Base-by-base conservation (phyloP, 1,140 invertebrate species). In the Leptopilina clavipes region DNA sequence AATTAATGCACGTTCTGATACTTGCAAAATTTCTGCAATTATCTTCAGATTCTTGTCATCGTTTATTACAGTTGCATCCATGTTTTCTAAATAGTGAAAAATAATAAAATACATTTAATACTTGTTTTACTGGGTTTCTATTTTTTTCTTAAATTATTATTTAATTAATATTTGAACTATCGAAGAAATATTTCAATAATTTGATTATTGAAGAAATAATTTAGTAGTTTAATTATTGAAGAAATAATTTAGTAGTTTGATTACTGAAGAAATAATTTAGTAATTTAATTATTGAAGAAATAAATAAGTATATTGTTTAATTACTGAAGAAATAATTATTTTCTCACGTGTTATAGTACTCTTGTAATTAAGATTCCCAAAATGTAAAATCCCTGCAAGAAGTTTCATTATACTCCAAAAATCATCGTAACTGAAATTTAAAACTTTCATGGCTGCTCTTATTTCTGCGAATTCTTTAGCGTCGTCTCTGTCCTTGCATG, bases 311-410 rank as follows among this genome's bases (percentile, higher is more conserved):
- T n/a, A n/a, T n/a, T n/a, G 25, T 31, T 31, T 31, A 31, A 31
- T 31, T 31, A 31, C 5, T 31, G 25, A 31, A 17, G 0, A 14
- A 12, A 25, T 37, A 37, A 44, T 45, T 17, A 44, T 73, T 8
- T 14, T 56, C 84, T 86, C 82, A 86, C 94, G 93, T 40, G 94
- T 90, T 25, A 93, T 92, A 18, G 92, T 93, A 78, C 94, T 93
- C 90, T 95, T 97, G 85, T 97, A 98, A 88, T 94, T 94, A 37
- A 98, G 91, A 89, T 98, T 98, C 71, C 97, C 97, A 71, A 98
- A 87, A 89, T 98, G 97, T 31, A 99, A 89, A 78, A 98, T 93
- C 6, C 95, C 94, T 1, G 95, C 95, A 0, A 98, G 87, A 48
- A 98, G 91, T 83, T 95, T 95, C 52, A 97, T 93, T 44, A 98